Evolutionary conservation across 2,888 invertebrate genomes (phyloP).

Genomic region (Anthoptus insignis): DNA sequence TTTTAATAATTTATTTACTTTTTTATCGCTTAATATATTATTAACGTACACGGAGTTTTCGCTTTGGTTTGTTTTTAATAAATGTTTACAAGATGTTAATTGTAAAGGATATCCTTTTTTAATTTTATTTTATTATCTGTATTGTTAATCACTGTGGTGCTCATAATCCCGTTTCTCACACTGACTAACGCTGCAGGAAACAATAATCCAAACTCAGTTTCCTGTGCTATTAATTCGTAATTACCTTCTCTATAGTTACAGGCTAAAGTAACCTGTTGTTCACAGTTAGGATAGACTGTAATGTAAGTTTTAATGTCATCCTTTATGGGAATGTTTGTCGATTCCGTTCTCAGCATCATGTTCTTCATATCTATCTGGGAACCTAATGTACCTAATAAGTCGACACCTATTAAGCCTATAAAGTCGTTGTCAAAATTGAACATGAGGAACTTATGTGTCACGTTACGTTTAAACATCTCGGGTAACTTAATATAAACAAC

Average conservation of each 20-base stretch:
- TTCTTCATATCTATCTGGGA: constrained; percentile 52
- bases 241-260: constrained; percentile 46
- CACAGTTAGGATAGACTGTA: constrained; percentile 39
- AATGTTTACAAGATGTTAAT: not conserved
- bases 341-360: constrained; percentile 42
- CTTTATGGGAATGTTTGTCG: constrained; percentile 42
- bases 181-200: constrained; percentile 43
- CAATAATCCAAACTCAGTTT: constrained; percentile 40
- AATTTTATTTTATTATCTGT: constrained; percentile 33
- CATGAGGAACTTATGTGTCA: constrained; percentile 51
- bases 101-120: constrained; percentile 29
- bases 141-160: constrained; percentile 46
- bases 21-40: not conserved
- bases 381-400: constrained; percentile 40
- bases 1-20: not conserved
- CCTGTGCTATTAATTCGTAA: constrained; percentile 36
- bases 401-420: constrained; percentile 51
- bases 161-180: constrained; percentile 41
- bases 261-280: constrained; percentile 46
- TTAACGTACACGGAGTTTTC: constrained; percentile 7
- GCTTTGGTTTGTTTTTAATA: too few relatives aligned
- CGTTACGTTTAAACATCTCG: constrained; percentile 46
- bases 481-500: constrained; percentile 44
- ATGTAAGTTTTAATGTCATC: constrained; percentile 45
- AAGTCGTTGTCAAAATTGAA: constrained; percentile 53